These are phyloP conservation scores for Oscarella lobularis DNA, from an alignment of 37 sponge, comb jelly and placozoan species.

Conservation along the genomic window DNA sequence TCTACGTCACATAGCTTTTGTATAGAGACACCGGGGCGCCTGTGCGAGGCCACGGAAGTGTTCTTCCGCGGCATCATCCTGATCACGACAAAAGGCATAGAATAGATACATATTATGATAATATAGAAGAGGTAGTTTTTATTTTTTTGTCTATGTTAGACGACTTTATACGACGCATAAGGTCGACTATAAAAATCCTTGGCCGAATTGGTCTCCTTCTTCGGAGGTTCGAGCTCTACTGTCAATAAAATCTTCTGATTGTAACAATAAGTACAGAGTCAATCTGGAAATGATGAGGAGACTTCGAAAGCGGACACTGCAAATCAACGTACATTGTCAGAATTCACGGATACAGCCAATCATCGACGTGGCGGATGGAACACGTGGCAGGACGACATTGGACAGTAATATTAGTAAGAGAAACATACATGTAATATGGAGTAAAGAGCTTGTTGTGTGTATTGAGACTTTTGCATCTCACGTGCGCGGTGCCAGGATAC, in stretches of 20 bases:
- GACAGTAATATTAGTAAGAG: too few relatives aligned
- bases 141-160: neutral
- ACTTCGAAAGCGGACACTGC: too few relatives aligned
- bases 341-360: conserved; percentile 58
- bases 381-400: conserved; percentile 72
- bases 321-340: too few relatives aligned
- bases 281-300: too few relatives aligned
- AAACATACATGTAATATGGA: too few relatives aligned
- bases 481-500: too few relatives aligned
- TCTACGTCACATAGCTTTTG: too few relatives aligned
- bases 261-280: too few relatives aligned
- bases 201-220: conserved; percentile 38
- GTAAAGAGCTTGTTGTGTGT: too few relatives aligned
- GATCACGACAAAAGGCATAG: conserved; percentile 33
- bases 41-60: conserved; percentile 28
- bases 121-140: neutral
- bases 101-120: neutral
- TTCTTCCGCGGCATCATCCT: conserved; percentile 43
- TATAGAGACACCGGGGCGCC: conserved; percentile 7
- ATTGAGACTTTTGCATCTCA: too few relatives aligned
- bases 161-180: conserved; percentile 50
- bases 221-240: neutral
- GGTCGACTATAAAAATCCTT: conserved; percentile 41
- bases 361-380: conserved; percentile 52
- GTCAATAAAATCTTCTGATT: too few relatives aligned